Evolutionary conservation across 1,140 invertebrate species (phyloP).

Genomic region (Drosophila seguyi): DNA sequence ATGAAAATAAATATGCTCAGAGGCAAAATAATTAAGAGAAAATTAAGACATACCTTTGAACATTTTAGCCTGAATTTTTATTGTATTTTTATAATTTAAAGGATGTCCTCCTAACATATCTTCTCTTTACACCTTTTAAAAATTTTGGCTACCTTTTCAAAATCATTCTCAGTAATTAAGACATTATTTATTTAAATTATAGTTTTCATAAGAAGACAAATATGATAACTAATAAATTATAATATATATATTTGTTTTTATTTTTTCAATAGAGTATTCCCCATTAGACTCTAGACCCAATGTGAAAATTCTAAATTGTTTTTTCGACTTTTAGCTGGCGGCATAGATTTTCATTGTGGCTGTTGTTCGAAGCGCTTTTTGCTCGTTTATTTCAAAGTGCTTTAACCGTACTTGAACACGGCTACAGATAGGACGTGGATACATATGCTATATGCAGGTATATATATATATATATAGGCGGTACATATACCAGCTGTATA

Average conservation of each 20-base stretch:
- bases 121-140: too few relatives aligned
- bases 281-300: not conserved
- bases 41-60: too few relatives aligned
- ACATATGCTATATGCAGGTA: not conserved
- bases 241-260: too few relatives aligned
- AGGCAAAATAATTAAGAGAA: too few relatives aligned
- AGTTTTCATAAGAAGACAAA: too few relatives aligned
- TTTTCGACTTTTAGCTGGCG: constrained; percentile 13
- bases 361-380: constrained; percentile 49
- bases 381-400: constrained; percentile 44
- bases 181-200: not conserved
- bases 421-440: constrained; percentile 8
- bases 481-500: not conserved
- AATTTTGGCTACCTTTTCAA: too few relatives aligned
- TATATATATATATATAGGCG: not conserved
- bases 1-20: too few relatives aligned
- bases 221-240: too few relatives aligned
- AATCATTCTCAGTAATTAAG: too few relatives aligned
- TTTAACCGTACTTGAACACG: constrained; percentile 55
- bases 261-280: constrained; percentile 1
- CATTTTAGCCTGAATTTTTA: too few relatives aligned
- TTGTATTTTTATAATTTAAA: too few relatives aligned
- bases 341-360: constrained; percentile 36
- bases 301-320: not conserved
- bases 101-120: too few relatives aligned